phyloP scores from a whole-genome alignment of 2,113 vertebrate genomes.

The Aix galericulata region DNA sequence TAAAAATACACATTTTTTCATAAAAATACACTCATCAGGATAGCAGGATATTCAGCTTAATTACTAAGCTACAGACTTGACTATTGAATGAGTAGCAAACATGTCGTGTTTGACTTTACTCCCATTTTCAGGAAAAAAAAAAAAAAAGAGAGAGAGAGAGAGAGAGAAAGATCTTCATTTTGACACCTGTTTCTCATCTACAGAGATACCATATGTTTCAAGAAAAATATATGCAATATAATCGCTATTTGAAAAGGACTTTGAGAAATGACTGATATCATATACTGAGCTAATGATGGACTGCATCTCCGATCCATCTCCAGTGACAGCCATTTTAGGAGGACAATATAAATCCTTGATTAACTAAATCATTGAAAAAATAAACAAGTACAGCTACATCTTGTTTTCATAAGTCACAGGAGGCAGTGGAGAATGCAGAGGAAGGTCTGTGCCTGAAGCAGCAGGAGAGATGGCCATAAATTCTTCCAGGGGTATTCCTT shows the following conservation, averaged over 20 bases:
- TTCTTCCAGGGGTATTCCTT: not conserved
- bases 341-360: rapidly evolving
- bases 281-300: not conserved
- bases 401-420: not conserved
- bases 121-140: not conserved
- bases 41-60: not conserved
- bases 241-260: not conserved
- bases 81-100: not conserved
- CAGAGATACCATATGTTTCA: not conserved
- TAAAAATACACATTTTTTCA: not conserved
- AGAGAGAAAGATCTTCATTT: not conserved
- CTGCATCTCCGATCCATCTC: not conserved
- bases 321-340: not conserved
- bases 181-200: not conserved
- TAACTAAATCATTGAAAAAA: not conserved
- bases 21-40: not conserved
- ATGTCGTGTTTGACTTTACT: not conserved
- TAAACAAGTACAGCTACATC: not conserved
- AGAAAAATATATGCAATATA: not conserved
- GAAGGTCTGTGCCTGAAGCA: not conserved
- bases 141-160: not conserved
- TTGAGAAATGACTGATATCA: not conserved
- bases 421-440: not conserved
- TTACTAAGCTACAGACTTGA: not conserved
- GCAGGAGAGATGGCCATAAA: not conserved